Evolutionary conservation across 2,888 invertebrate species (phyloP), one percentile per base, ranked within the genome.

Genomic region (Apodemia mormo): DNA sequence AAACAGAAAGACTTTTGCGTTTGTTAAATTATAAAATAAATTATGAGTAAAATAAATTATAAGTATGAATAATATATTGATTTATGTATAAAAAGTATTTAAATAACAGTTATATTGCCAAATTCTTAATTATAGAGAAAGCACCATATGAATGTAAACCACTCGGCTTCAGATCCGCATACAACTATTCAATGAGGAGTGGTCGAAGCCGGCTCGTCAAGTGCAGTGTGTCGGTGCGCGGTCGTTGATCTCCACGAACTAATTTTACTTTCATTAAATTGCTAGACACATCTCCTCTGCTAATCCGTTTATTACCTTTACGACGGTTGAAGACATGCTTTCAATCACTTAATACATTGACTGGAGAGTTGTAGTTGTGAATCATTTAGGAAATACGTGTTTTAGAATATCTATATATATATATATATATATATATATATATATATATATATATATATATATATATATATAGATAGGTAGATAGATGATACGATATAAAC

Each of bases 251-350:
- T 8, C 80, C 78, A 69, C 80, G 83, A 78, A 82, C 84, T 82
- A 82, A 90, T 91, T 92, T 92, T 90, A 89, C 92, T 92, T 92
- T 92, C 92, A 86, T 88, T 89, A 83, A 81, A 84, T 80, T 77
- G 76, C 81, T 76, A 64, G 71, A 70, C 33, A 58, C 58, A 37
- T 64, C 61, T 61, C 58, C 8, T 61, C 61, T 37, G 61, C 61
- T 64, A 64, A 64, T 64, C 61, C 61, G 61, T 64, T 64, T 33
- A 64, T 64, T 64, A 33, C 61, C 37, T 64, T 64, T 64, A n/a
- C 37, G 61, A 64, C 61, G 61, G 33, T n/a, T 58, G 6, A 58
- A 58, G 30, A 58, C 30, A 58, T 58, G 58, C 10, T 58, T 30
- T 64, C 14, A 30, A 64, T 64, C 61, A 64, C 14, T 33, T 33